Percentiles rank a stretch among this genome's conserved stretches.
phyloP scores from a whole-genome alignment of 2,888 invertebrate genomes.

The Muschampia plurimacula region DNA sequence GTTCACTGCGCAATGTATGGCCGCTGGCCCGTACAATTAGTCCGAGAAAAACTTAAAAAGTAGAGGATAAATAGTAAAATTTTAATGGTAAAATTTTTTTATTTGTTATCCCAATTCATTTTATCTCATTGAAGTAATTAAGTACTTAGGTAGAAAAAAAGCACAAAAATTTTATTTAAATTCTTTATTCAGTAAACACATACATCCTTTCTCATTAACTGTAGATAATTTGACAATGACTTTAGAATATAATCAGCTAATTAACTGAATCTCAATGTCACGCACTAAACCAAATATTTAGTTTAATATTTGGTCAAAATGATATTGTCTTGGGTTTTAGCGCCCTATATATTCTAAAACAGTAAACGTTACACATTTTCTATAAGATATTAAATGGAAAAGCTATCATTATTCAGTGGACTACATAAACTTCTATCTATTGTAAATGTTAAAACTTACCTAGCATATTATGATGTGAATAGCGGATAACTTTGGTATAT shows the following conservation, averaged over 20 bases:
- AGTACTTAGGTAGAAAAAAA: background rate
- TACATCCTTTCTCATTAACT: conserved; percentile 63
- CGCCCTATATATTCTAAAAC: conserved; percentile 57
- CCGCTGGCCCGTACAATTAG: too few species aligned
- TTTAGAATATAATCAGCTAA: conserved; percentile 66
- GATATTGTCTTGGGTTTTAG: conserved; percentile 76
- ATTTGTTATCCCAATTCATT: too few species aligned
- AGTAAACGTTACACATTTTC: conserved; percentile 53
- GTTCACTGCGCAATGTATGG: too few species aligned
- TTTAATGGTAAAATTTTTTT: too few species aligned
- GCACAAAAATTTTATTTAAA: conserved; percentile 62
- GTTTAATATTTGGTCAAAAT: conserved; percentile 77
- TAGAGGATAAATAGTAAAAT: too few species aligned
- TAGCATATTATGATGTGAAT: conserved; percentile 48
- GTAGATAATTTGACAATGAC: conserved; percentile 75
- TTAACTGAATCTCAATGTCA: conserved; percentile 65
- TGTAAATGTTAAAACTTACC: conserved; percentile 55
- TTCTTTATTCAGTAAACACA: conserved; percentile 80
- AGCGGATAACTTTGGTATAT: conserved; percentile 64
- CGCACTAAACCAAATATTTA: conserved; percentile 76
- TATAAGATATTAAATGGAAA: conserved; percentile 48
- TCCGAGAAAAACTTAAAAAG: too few species aligned
- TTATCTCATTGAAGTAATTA: background rate
- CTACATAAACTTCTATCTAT: conserved; percentile 49
- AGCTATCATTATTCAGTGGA: conserved; percentile 51